phyloP scores from a whole-genome alignment of 2,888 invertebrate genomes.

The Spodoptera exigua region DNA sequence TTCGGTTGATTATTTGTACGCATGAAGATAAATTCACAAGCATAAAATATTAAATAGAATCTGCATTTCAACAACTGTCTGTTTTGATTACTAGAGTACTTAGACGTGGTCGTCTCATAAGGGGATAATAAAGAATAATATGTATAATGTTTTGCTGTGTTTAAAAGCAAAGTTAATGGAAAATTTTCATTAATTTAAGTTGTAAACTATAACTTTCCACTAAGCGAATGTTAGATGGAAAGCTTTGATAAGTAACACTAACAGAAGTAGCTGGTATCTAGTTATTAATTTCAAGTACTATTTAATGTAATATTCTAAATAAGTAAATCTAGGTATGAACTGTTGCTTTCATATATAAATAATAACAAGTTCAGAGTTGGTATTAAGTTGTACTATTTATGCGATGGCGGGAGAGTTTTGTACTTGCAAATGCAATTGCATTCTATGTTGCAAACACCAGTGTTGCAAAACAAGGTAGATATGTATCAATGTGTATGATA shows the following conservation, averaged over 20 bases:
- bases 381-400: conserved; percentile 49
- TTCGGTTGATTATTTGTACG: too few species aligned
- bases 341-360: conserved; percentile 14
- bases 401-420: conserved; percentile 29
- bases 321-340: conserved; percentile 6
- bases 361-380: conserved; percentile 32
- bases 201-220: too few species aligned
- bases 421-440: conserved; percentile 51
- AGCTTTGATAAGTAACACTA: background rate
- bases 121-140: too few species aligned
- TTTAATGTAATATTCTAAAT: background rate
- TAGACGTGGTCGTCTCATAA: too few species aligned
- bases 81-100: too few species aligned
- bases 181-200: too few species aligned
- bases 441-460: conserved; percentile 35
- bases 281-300: background rate
- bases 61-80: too few species aligned
- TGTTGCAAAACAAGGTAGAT: conserved; percentile 23
- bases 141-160: too few species aligned
- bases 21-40: too few species aligned
- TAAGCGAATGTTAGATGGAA: background rate
- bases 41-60: too few species aligned
- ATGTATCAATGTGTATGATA: conserved; percentile 6
- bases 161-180: too few species aligned
- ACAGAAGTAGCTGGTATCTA: background rate